Percentiles rank a stretch among this genome's conserved stretches.
Evolutionary conservation across 2,113 vertebrate species (phyloP).

Genomic region (Sialia sialis): DNA sequence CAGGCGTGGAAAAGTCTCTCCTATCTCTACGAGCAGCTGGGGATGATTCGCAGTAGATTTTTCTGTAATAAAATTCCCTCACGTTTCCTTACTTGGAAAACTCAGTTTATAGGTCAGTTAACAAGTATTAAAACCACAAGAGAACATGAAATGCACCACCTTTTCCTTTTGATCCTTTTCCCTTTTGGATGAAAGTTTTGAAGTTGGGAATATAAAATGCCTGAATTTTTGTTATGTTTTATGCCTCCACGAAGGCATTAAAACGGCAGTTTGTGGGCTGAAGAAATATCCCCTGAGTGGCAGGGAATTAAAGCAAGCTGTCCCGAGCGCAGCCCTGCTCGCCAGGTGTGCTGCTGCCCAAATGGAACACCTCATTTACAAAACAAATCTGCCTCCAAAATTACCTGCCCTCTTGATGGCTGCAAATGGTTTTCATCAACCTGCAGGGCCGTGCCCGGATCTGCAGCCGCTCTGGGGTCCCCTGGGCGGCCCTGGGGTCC

Average conservation of each 20-base stretch:
- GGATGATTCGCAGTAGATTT: constrained; percentile 42
- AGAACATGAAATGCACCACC: constrained; percentile 55
- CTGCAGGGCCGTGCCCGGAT: too few species aligned
- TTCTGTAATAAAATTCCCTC: constrained; percentile 62
- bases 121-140: constrained; percentile 73
- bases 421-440: constrained; percentile 55
- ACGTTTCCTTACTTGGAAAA: constrained; percentile 69
- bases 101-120: constrained; percentile 70
- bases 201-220: constrained; percentile 56
- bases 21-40: constrained; percentile 49
- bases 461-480: too few species aligned
- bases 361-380: constrained; percentile 69
- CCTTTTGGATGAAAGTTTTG: constrained; percentile 63
- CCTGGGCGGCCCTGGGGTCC: neutral
- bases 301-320: constrained; percentile 56
- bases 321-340: constrained; percentile 33
- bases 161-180: constrained; percentile 61
- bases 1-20: constrained; percentile 21
- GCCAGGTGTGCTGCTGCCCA: constrained; percentile 15
- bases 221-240: constrained; percentile 59
- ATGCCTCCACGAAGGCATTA: constrained; percentile 62
- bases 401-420: constrained; percentile 48
- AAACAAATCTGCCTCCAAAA: constrained; percentile 49
- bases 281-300: constrained; percentile 42
- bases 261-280: constrained; percentile 53